Evolutionary conservation across 1,140 invertebrate species (phyloP), one percentile per base, ranked within the genome.

Genomic region (Diplogasteroides magnus): DNA sequence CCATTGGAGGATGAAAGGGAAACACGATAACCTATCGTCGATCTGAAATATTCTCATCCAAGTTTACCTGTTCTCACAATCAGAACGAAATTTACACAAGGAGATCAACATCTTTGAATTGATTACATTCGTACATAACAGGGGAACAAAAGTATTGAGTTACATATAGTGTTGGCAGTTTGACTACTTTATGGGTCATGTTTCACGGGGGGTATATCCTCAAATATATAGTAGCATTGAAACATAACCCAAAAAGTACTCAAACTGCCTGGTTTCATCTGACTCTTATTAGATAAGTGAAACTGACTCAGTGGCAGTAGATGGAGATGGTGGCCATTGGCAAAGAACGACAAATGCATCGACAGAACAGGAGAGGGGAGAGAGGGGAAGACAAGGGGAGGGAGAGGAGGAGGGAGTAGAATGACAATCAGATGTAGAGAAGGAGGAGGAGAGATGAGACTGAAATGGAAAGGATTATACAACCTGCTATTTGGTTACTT

Each of bases 341-440:
- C 2, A 63, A 57, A 28, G 61, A 57, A 2, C 55, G 59, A 31
- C 59, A 31, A n/a, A 31, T 31, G 13, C 31, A 58, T 57, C 32
- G 31, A 31, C 59, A 56, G 37, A 62, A 71, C 56, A 64, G 58
- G n/a, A 71, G 56, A 2, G 69, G 63, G 1, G 69, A 3, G 62
- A 60, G 15, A 65, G 14, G 14, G 48, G 58, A 26, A 56, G 55
- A 23, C 69, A 71, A 13, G 29, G 48, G 29, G 64, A 59, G 1
- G 69, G 68, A 1, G 32, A 29, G 25, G 31, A 25, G 13, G 69
- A 71, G 1, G 69, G 63, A 3, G 69, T 71, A 26, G 59, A 56
- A 1, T 71, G 57, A 25, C 69, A 71, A 15, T 61, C 27, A 3
- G 64, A 31, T 3, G 69, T 71, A 0, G 69, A 64, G 25, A 71